Evolutionary conservation across 2,888 invertebrate genomes (phyloP), one percentile per base, ranked within the genome.

Genomic region (Pheosia gnoma): DNA sequence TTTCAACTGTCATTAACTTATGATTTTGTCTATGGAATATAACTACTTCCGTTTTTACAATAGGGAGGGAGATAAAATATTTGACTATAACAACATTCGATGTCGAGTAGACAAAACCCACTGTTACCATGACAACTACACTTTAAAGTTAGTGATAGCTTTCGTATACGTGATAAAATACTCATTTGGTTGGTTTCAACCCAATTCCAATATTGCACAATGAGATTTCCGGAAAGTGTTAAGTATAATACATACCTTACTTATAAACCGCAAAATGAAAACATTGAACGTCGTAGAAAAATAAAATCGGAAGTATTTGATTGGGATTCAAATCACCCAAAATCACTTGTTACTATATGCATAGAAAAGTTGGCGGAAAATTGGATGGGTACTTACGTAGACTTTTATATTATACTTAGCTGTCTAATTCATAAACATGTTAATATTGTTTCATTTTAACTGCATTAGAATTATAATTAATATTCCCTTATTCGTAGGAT

Each of bases 301-400:
- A 68, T 95, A 36, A 83, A 90, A 67, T 77, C 95, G 0, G 95
- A 95, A 84, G 74, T 91, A 65, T 94, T 95, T 69, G 80, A 88
- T 39, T 95, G 95, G 95, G 92, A 94, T 77, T 66, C 68, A 8
- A 85, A 91, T 56, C 87, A 92, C 60, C 91, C 93, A 43, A 94
- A 94, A 67, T 71, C 91, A 5, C 86, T 95, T 51, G 83, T 88
- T 9, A 80, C 83, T 9, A 72, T 94, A 56, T 95, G 95, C 72
- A 88, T 95, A 45, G 83, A 90, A 75, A 88, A 89, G 63, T 81
- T 95, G 61, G 85, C 90, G 54, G 86, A 89, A 67, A 86, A 92
- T 73, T 94, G 94, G 94, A 77, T 77, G 66, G 93, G 94, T 94
- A 51, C n/a, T 47, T 41, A 5, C 10, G 8, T 11, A 10, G 10